Evolutionary conservation across 2,113 vertebrate species (phyloP), one percentile per base, ranked within the genome.

Genomic region (Podarcis muralis): DNA sequence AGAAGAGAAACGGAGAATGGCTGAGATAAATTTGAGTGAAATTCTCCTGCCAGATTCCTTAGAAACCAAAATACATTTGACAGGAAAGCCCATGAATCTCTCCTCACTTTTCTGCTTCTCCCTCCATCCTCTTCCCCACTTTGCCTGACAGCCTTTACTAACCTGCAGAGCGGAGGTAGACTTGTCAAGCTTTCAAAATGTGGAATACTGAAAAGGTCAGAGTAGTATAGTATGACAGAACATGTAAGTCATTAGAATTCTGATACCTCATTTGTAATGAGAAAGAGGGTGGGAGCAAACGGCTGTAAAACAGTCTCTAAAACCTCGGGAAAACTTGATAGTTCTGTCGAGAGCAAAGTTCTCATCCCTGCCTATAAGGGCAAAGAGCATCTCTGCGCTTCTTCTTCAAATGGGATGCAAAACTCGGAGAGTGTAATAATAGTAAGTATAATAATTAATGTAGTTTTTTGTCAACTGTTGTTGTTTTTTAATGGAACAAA

Each of bases 141-240:
- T 89, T 94, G 88, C 90, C 94, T 93, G 93, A 87, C 82, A 94
- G 76, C 89, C 88, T 53, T 86, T 20, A 84, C 86, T 95, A 92
- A 86, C 83, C 59, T 66, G 87, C 69, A 62, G 72, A 68, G 91
- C 87, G 92, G 93, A 94, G 88, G 92, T 95, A 87, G 91, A 91
- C 92, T 91, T 96, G 95, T 96, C 95, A 95, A 91, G 91, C 91
- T 92, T 91, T 96, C 94, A 86, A 87, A 87, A 90, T 87, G 91
- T 89, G 95, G 94, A 94, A 94, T 96, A 94, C 86, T 96, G 95
- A 96, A 97, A 97, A 97, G 95, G 96, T 96, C 96, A 97, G 43
- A 20, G 86, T 85, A 92, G 92, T 92, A 95, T 88, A 93, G 90
- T 93, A 95, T 96, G 94, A 95, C 90, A 96, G 93, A 93, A 94